Conservation (phyloP, 2,797 vertebrate species). For the Manis pentadactyla region DNA sequence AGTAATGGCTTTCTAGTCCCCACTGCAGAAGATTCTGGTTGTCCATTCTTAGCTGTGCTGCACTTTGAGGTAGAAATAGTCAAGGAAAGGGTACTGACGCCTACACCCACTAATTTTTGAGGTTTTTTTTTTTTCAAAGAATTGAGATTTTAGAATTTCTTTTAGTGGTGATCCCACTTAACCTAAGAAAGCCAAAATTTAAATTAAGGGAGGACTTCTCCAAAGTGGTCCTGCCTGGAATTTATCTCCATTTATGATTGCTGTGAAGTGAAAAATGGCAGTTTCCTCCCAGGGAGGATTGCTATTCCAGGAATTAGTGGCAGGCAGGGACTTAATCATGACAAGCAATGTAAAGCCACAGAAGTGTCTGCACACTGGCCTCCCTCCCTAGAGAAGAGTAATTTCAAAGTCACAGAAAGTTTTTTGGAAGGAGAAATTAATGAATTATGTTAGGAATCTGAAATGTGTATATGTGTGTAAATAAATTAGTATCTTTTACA, state of each 20-base stretch:
- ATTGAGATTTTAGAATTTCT: slow-evolving; percentile 47
- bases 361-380: not conserved
- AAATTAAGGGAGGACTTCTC: slow-evolving; percentile 19
- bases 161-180: slow-evolving; percentile 26
- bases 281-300: slow-evolving; percentile 1
- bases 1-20: not conserved
- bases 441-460: not conserved
- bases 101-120: not conserved
- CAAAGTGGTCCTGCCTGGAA: slow-evolving; percentile 61
- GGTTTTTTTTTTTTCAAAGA: not conserved
- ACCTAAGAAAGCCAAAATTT: slow-evolving; percentile 29
- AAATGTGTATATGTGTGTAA: not conserved
- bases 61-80: slow-evolving; percentile 2
- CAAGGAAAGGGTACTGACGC: not conserved
- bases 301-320: slow-evolving; percentile 65
- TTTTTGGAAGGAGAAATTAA: slow-evolving; percentile 52
- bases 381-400: slow-evolving; percentile 11
- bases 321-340: slow-evolving; percentile 41
- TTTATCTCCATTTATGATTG: slow-evolving; percentile 63
- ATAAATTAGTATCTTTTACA: slow-evolving; percentile 15
- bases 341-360: not conserved
- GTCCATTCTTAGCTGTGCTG: not conserved
- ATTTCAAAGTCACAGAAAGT: slow-evolving; percentile 42
- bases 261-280: slow-evolving; percentile 63
- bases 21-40: not conserved